phyloP scores from a whole-genome alignment of 64 coral and sea anemone species.

The Anthopleura sola region DNA sequence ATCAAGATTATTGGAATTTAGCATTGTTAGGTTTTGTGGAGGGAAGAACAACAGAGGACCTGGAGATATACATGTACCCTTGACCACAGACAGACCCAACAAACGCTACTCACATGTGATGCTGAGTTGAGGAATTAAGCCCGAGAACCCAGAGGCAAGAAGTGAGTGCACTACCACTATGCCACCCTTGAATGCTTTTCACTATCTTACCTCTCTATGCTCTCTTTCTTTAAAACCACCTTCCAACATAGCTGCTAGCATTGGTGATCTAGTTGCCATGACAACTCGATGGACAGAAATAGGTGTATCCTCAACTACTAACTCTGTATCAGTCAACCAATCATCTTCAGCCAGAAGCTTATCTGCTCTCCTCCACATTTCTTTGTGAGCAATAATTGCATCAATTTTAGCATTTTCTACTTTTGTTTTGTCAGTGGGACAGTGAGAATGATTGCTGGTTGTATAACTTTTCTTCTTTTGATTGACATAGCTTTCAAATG shows the following conservation, averaged over 20 bases:
- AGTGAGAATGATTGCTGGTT: not conserved
- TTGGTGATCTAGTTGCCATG: slow-evolving; percentile 4
- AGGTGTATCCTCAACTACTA: not conserved
- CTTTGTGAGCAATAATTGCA: not conserved
- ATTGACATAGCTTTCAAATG: not conserved
- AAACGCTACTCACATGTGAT: too few species aligned
- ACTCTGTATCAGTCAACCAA: not conserved
- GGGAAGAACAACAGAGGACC: too few species aligned
- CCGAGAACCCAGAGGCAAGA: too few species aligned
- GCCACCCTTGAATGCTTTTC: too few species aligned
- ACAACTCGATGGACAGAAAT: slow-evolving; percentile 18
- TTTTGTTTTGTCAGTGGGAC: not conserved
- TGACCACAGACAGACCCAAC: too few species aligned
- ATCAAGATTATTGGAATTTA: not conserved
- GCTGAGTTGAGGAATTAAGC: too few species aligned
- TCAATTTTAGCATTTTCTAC: not conserved
- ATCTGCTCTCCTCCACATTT: slow-evolving; percentile 11
- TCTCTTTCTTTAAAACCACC: slow-evolving; percentile 17
- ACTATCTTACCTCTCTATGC: not conserved
- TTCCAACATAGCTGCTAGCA: slow-evolving; percentile 19
- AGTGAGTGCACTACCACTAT: too few species aligned
- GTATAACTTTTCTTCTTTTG: not conserved
- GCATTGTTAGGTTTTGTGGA: too few species aligned
- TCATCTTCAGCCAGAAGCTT: not conserved
- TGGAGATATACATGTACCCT: too few species aligned